phyloP scores from a whole-genome alignment of 2,888 invertebrate species.

The Dryadula phaetusa region DNA sequence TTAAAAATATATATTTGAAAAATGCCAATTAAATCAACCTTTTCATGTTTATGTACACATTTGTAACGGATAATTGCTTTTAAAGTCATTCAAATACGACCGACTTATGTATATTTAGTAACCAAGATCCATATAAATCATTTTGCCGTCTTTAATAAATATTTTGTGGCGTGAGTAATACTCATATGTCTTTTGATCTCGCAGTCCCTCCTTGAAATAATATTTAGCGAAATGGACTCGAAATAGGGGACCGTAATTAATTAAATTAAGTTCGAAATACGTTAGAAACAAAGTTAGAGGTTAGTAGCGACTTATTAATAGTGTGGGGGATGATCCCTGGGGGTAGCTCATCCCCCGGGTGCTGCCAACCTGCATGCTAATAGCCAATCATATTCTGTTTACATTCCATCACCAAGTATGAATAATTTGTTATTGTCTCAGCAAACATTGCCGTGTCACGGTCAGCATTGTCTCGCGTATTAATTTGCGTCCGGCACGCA shows the following conservation, averaged over 20 bases:
- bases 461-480: slow-evolving; percentile 77
- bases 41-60: slow-evolving; percentile 63
- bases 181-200: slow-evolving; percentile 69
- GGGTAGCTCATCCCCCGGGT: slow-evolving; percentile 55
- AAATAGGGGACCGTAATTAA: slow-evolving; percentile 75
- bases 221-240: slow-evolving; percentile 77
- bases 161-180: slow-evolving; percentile 57
- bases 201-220: slow-evolving; percentile 69
- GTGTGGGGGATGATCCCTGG: slow-evolving; percentile 73
- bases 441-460: slow-evolving; percentile 76
- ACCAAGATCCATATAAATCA: slow-evolving; percentile 47
- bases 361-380: slow-evolving; percentile 75
- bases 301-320: slow-evolving; percentile 77
- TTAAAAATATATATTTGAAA: neutral
- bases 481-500: slow-evolving; percentile 74
- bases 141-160: slow-evolving; percentile 61
- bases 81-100: slow-evolving; percentile 67
- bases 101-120: slow-evolving; percentile 51
- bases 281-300: slow-evolving; percentile 77
- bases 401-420: slow-evolving; percentile 83
- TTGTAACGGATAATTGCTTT: slow-evolving; percentile 78
- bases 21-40: slow-evolving; percentile 70
- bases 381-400: slow-evolving; percentile 85
- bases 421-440: slow-evolving; percentile 83
- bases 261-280: slow-evolving; percentile 82